A percentile compares a stretch with the other conserved stretches of the same genome.
Evolutionary conservation across 2,888 invertebrate genomes (phyloP).

Genomic region (Baronia brevicornis): DNA sequence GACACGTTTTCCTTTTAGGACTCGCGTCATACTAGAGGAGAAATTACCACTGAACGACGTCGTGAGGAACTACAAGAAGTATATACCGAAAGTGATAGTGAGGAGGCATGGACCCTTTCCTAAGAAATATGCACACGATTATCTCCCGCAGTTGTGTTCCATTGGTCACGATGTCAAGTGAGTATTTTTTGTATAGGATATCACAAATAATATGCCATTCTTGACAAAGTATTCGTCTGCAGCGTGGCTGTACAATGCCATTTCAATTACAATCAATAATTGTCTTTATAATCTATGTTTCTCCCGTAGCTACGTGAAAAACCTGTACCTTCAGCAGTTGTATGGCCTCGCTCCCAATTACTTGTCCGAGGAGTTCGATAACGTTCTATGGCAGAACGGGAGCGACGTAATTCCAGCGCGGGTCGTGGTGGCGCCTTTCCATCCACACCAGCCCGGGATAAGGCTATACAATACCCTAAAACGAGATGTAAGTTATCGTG

Average conservation of each 20-base stretch:
- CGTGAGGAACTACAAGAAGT: conserved; percentile 86
- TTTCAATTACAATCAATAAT: no score
- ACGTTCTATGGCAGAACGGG: conserved; percentile 79
- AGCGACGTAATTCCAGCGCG: conserved; percentile 79
- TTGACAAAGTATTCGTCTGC: no score
- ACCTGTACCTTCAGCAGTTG: conserved; percentile 86
- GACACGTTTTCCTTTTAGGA: conserved; percentile 54
- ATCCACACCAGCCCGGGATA: conserved; percentile 79
- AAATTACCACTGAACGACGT: conserved; percentile 79
- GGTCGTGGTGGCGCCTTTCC: conserved; percentile 79
- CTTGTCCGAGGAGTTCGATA: conserved; percentile 81
- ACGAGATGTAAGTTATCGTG: conserved; percentile 70
- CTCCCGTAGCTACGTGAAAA: conserved; percentile 78
- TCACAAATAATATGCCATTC: neutral
- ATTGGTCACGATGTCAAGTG: conserved; percentile 79
- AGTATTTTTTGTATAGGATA: conserved; percentile 26
- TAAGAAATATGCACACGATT: conserved; percentile 83
- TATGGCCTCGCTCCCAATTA: conserved; percentile 89
- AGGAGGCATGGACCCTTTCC: conserved; percentile 84
- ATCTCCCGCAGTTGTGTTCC: conserved; percentile 54
- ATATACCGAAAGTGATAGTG: conserved; percentile 86
- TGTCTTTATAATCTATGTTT: neutral
- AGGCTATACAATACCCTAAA: conserved; percentile 77
- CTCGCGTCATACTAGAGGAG: conserved; percentile 86
- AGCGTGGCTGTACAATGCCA: no score